Conservation (phyloP, 2,113 vertebrate genomes). For the Fregata magnificens region DNA sequence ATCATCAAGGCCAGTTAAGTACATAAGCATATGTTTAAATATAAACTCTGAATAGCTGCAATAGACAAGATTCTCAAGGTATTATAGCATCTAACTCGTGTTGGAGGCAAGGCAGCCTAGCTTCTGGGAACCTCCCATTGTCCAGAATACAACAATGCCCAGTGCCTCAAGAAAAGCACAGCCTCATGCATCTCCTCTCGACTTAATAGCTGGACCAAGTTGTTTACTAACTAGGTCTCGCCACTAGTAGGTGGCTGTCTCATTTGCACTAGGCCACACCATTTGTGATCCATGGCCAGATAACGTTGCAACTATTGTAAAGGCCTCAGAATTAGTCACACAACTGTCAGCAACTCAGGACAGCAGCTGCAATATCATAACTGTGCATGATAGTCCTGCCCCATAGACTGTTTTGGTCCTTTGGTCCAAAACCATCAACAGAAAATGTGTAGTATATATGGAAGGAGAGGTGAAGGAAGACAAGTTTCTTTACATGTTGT, state of each 20-base stretch:
- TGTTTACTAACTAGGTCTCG: not conserved
- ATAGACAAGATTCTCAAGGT: not conserved
- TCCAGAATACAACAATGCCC: not conserved
- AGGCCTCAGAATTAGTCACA: not conserved
- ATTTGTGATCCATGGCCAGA: not conserved
- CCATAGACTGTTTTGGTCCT: not conserved
- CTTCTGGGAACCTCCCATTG: not conserved
- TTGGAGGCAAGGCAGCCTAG: not conserved
- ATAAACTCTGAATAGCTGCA: not conserved
- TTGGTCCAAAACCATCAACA: not conserved
- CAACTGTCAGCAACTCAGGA: not conserved
- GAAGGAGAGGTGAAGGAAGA: not conserved
- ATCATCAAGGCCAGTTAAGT: not conserved
- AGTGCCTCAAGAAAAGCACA: not conserved
- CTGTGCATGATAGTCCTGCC: not conserved
- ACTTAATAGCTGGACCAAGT: not conserved
- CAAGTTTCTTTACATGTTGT: not conserved
- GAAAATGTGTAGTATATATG: not conserved
- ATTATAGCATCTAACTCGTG: not conserved
- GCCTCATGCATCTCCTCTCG: not conserved
- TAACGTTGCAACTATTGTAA: not conserved
- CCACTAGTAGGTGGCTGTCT: not conserved
- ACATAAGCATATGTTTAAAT: not conserved
- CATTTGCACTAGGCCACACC: not conserved
- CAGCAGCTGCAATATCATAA: not conserved